A percentile compares a stretch with the other conserved stretches of the same genome.
Conservation (phyloP, 2,888 invertebrate genomes). For the Scaptomyza caliginosa region DNA sequence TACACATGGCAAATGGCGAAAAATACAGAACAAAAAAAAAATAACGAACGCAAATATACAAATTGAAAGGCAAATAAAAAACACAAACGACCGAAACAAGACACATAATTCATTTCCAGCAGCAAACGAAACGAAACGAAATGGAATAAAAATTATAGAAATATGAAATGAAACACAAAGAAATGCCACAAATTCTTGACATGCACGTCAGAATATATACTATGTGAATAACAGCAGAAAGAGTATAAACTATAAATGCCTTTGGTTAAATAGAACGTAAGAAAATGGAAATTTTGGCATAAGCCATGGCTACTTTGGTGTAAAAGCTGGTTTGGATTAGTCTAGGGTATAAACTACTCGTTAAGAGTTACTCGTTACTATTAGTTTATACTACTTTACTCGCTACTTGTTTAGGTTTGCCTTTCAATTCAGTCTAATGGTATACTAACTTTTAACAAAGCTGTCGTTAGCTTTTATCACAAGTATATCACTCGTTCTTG, state of each 20-base stretch:
- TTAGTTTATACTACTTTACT: background rate
- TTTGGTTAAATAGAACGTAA: background rate
- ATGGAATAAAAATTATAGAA: background rate
- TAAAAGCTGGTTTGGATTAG: too few species aligned
- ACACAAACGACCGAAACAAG: background rate
- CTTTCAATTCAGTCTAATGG: too few species aligned
- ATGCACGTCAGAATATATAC: slow-evolving; percentile 30
- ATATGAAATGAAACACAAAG: slow-evolving; percentile 12
- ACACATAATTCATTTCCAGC: slow-evolving; percentile 40
- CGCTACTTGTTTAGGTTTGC: too few species aligned
- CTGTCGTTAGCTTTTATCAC: background rate
- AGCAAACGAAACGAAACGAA: slow-evolving; percentile 17
- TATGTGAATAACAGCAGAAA: too few species aligned
- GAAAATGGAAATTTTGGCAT: too few species aligned
- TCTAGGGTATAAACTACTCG: background rate
- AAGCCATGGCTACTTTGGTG: too few species aligned
- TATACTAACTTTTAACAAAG: too few species aligned
- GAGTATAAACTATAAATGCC: background rate
- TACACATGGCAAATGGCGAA: slow-evolving; percentile 30
- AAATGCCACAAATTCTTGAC: slow-evolving; percentile 43
- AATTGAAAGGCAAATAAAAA: slow-evolving; percentile 26
- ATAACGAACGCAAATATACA: background rate
- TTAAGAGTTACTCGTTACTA: background rate
- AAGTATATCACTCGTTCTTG: too few species aligned
- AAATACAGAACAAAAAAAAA: background rate